Evolutionary conservation across 1,140 invertebrate genomes (phyloP).

Genomic region (Zaprionus davidi): DNA sequence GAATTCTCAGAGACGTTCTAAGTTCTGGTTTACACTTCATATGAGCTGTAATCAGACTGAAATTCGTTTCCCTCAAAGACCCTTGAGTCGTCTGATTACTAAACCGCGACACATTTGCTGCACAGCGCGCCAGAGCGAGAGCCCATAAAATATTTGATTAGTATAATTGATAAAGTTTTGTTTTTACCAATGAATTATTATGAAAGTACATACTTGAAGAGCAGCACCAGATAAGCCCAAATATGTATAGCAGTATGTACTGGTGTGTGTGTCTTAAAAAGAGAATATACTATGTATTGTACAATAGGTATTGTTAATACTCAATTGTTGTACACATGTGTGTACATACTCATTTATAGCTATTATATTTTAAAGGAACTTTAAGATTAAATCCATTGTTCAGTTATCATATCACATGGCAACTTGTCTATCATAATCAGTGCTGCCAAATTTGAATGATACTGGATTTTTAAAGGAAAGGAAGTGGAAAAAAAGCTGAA

Average conservation of each 20-base stretch:
- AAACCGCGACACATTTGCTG: not conserved
- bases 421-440: not conserved
- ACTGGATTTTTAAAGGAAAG: too few species aligned
- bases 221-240: conserved; percentile 21
- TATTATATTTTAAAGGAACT: too few species aligned
- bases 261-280: not conserved
- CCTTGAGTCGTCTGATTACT: conserved; percentile 53
- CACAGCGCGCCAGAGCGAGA: conserved; percentile 1
- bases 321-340: too few species aligned
- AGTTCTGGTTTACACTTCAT: conserved; percentile 57
- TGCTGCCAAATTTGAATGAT: too few species aligned
- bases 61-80: conserved; percentile 25
- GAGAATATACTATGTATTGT: not conserved
- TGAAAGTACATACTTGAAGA: not conserved
- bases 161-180: conserved; percentile 65
- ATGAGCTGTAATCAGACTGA: conserved; percentile 68
- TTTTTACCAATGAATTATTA: conserved; percentile 12
- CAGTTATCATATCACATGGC: too few species aligned
- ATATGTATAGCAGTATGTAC: not conserved
- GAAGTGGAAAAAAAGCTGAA: too few species aligned
- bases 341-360: too few species aligned
- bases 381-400: too few species aligned
- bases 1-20: conserved; percentile 20
- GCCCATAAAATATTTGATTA: conserved; percentile 67
- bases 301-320: not conserved